phyloP scores from a whole-genome alignment of 2,113 vertebrate genomes.

The Bufo gargarizans region DNA sequence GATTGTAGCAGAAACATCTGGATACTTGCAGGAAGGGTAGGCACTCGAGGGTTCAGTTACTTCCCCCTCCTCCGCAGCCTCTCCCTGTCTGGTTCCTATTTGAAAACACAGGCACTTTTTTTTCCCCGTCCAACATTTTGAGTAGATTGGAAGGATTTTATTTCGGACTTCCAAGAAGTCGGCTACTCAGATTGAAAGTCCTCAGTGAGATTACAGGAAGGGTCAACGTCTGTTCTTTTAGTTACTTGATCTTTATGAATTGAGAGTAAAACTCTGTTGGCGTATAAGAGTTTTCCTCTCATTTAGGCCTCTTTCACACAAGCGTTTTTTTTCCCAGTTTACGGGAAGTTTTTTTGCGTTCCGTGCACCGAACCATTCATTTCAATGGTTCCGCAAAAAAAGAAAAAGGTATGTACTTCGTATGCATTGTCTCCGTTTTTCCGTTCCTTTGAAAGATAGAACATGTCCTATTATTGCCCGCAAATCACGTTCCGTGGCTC shows the following conservation, averaged over 20 bases:
- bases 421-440: too few relatives aligned
- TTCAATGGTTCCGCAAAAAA: too few relatives aligned
- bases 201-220: background rate
- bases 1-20: slow-evolving; percentile 49
- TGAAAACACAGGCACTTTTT: slow-evolving; percentile 19
- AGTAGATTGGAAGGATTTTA: slow-evolving; percentile 8
- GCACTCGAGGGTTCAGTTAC: slow-evolving; percentile 1
- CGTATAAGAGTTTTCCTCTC: background rate
- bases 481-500: too few relatives aligned
- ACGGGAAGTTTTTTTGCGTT: too few relatives aligned
- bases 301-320: too few relatives aligned
- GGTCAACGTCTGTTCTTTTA: slow-evolving; percentile 15
- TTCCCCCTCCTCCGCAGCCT: background rate
- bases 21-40: slow-evolving; percentile 35
- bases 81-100: slow-evolving; percentile 47
- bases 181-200: slow-evolving; percentile 19
- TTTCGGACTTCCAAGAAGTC: slow-evolving; percentile 34
- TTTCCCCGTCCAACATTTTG: slow-evolving; percentile 16
- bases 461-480: too few relatives aligned
- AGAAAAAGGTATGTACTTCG: too few relatives aligned
- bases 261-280: background rate
- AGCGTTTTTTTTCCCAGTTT: too few relatives aligned
- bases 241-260: slow-evolving; percentile 15
- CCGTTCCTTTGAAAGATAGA: too few relatives aligned
- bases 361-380: too few relatives aligned